Percentiles rank a stretch among this genome's conserved stretches.
These are phyloP conservation scores for Tauraco hartlaubi DNA, from an alignment of 2,797 vertebrate genomes.

Conservation along the genomic window DNA sequence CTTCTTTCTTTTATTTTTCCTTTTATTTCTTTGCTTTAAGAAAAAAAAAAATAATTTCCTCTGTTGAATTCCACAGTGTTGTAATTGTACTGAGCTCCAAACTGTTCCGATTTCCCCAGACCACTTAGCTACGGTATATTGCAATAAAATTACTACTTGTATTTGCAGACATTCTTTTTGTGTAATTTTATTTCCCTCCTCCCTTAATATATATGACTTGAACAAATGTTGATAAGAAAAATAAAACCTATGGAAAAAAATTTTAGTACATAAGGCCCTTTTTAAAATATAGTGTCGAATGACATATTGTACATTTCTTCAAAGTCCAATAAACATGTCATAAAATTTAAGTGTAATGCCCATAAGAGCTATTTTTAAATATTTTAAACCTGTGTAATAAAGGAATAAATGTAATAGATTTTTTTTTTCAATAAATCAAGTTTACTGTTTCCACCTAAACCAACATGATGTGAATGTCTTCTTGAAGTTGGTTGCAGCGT, in stretches of 20 bases:
- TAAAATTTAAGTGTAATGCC: constrained; percentile 64
- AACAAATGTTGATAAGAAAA: constrained; percentile 81
- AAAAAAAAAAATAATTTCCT: constrained; percentile 39
- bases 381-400: constrained; percentile 94
- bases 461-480: constrained; percentile 73
- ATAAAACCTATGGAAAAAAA: constrained; percentile 76
- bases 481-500: constrained; percentile 41
- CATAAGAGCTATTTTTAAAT: constrained; percentile 82
- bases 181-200: constrained; percentile 76
- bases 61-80: constrained; percentile 80
- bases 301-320: constrained; percentile 70
- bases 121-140: constrained; percentile 87
- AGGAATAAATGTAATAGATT: constrained; percentile 86
- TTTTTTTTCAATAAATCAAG: constrained; percentile 95
- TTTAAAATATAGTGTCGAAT: constrained; percentile 70
- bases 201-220: constrained; percentile 87
- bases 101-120: constrained; percentile 78
- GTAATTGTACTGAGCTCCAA: constrained; percentile 77
- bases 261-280: constrained; percentile 76
- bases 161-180: constrained; percentile 83
- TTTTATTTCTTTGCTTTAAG: constrained; percentile 58
- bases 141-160: constrained; percentile 89
- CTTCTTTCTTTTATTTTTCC: constrained; percentile 5
- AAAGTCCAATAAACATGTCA: constrained; percentile 49
- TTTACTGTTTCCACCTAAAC: constrained; percentile 89